These are phyloP conservation scores for Pseudomugil gertrudae DNA, from an alignment of 2,797 vertebrate species.

Conservation along the genomic window DNA sequence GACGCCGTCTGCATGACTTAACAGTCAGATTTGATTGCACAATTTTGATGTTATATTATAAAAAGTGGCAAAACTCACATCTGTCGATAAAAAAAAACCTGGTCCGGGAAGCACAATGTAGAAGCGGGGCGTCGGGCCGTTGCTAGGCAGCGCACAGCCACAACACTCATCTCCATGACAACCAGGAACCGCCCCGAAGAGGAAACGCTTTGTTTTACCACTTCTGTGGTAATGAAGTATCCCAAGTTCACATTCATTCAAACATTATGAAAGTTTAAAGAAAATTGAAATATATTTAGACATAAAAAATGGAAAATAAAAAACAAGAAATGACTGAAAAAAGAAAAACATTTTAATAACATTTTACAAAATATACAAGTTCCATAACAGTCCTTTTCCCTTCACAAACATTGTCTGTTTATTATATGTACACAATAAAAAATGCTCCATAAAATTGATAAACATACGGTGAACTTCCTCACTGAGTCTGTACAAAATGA, in stretches of 20 bases:
- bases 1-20: too few relatives aligned
- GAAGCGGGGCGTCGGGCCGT: too few relatives aligned
- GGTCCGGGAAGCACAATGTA: too few relatives aligned
- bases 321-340: conserved; percentile 36
- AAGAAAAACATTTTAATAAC: conserved; percentile 79
- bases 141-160: conserved; percentile 34
- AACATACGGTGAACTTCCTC: conserved; percentile 41
- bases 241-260: not conserved
- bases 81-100: not conserved
- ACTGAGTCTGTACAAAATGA: conserved; percentile 37
- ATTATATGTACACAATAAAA: conserved; percentile 68
- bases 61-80: not conserved
- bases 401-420: conserved; percentile 49
- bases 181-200: not conserved
- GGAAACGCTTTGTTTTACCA: not conserved
- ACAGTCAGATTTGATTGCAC: not conserved
- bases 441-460: conserved; percentile 64
- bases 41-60: not conserved
- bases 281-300: too few relatives aligned
- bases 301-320: too few relatives aligned
- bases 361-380: conserved; percentile 80
- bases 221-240: not conserved
- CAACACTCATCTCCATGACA: conserved; percentile 24
- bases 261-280: not conserved
- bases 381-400: conserved; percentile 32